phyloP scores from a whole-genome alignment of 1,140 invertebrate species.

The Aradophagus sp. region DNA sequence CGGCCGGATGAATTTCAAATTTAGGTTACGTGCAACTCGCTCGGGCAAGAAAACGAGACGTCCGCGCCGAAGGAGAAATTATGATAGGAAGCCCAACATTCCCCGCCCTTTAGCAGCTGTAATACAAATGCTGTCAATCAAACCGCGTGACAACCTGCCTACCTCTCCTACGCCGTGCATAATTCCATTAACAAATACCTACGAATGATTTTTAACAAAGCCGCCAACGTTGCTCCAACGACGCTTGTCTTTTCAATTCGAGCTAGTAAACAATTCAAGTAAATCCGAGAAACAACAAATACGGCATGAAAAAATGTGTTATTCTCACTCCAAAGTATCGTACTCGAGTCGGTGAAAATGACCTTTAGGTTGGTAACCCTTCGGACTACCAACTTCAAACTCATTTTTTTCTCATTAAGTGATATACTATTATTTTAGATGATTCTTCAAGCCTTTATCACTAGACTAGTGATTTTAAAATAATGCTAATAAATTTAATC shows the following conservation, averaged over 20 bases:
- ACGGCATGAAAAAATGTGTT: too few species aligned
- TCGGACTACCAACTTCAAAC: too few species aligned
- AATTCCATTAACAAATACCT: slow-evolving; percentile 45
- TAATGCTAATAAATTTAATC: too few species aligned
- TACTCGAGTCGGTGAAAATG: too few species aligned
- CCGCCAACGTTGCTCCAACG: neutral
- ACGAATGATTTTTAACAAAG: slow-evolving; percentile 28
- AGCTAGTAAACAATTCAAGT: slow-evolving; percentile 2
- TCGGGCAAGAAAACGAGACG: slow-evolving; percentile 35
- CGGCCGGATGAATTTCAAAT: slow-evolving; percentile 41
- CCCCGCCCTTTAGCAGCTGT: slow-evolving; percentile 47
- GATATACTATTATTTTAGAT: too few species aligned
- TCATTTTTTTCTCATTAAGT: too few species aligned
- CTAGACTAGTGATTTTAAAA: too few species aligned
- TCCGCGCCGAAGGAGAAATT: slow-evolving; percentile 35
- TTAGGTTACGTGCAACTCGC: slow-evolving; percentile 29
- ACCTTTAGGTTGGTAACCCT: too few species aligned
- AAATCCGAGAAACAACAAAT: too few species aligned
- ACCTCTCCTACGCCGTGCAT: slow-evolving; percentile 27
- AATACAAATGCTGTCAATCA: slow-evolving; percentile 44
- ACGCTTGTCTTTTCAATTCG: slow-evolving; percentile 13
- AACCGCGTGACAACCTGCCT: slow-evolving; percentile 36
- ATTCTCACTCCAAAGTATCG: too few species aligned
- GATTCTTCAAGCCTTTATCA: too few species aligned
- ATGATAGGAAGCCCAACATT: slow-evolving; percentile 42